phyloP scores from a whole-genome alignment of 2,888 invertebrate genomes.

The Sphaerophoria taeniata region DNA sequence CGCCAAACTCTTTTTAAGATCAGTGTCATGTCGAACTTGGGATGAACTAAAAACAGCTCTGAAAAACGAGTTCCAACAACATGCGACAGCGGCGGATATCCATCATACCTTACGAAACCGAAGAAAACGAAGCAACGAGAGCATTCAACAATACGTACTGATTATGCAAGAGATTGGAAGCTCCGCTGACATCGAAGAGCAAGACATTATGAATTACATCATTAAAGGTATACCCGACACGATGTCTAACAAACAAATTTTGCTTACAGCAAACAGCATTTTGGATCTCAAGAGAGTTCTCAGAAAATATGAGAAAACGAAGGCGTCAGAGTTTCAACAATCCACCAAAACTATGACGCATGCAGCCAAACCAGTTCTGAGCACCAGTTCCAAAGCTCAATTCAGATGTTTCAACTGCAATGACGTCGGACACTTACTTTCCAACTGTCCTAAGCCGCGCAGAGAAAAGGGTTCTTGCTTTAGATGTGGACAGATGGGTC shows the following conservation, averaged over 20 bases:
- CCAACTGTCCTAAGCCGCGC: constrained; percentile 30
- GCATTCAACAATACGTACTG: constrained; percentile 35
- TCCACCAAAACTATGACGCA: neutral
- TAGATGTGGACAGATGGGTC: constrained; percentile 37
- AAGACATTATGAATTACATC: constrained; percentile 9
- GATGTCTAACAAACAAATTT: constrained; percentile 31
- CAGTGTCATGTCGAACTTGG: constrained; percentile 27
- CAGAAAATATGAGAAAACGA: constrained; percentile 38
- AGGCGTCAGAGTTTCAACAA: constrained; percentile 26
- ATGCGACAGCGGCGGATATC: constrained; percentile 35
- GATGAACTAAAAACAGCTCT: constrained; percentile 32
- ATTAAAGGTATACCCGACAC: constrained; percentile 27
- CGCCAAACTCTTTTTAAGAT: constrained; percentile 30
- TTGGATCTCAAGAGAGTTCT: constrained; percentile 17
- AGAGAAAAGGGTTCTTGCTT: constrained; percentile 39
- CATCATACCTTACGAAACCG: constrained; percentile 42
- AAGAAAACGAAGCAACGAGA: constrained; percentile 36
- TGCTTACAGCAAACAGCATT: constrained; percentile 38
- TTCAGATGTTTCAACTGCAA: constrained; percentile 43
- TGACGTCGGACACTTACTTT: constrained; percentile 21
- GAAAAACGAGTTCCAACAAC: constrained; percentile 36
- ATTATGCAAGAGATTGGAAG: constrained; percentile 33
- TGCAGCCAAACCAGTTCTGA: neutral
- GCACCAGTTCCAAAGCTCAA: neutral
- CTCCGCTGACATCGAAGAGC: constrained; percentile 4